Conservation (phyloP, 2,113 vertebrate species). For the Menidia beryllina region DNA sequence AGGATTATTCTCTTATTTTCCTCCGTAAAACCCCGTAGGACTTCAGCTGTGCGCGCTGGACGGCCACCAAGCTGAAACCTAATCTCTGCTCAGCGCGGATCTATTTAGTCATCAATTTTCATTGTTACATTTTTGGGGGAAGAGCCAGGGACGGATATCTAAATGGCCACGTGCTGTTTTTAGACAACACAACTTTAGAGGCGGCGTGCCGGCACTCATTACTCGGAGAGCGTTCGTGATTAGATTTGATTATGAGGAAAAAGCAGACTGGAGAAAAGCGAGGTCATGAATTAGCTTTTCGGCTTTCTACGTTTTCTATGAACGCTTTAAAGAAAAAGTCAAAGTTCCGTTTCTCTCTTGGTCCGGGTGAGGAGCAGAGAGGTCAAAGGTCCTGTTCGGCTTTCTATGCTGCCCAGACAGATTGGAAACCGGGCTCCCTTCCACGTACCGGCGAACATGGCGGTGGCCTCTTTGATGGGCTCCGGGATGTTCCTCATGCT, state of each 20-base stretch:
- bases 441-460: conserved; percentile 87
- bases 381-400: no score
- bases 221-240: not conserved
- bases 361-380: no score
- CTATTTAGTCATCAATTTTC: not conserved
- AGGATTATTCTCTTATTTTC: not conserved
- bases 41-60: not conserved
- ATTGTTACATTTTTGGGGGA: not conserved
- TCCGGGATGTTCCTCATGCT: conserved; percentile 88
- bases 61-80: not conserved
- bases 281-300: not conserved
- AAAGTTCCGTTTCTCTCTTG: no score
- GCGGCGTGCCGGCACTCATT: not conserved
- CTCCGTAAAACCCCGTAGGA: not conserved
- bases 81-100: not conserved
- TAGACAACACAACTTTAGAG: not conserved
- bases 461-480: conserved; percentile 94
- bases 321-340: no score
- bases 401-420: no score
- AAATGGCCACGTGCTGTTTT: no score
- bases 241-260: no score
- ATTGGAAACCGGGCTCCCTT: no score
- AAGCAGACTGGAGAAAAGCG: not conserved
- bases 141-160: not conserved
- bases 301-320: no score